phyloP scores from a whole-genome alignment of 2,888 invertebrate genomes.

The Ligdia adustata region DNA sequence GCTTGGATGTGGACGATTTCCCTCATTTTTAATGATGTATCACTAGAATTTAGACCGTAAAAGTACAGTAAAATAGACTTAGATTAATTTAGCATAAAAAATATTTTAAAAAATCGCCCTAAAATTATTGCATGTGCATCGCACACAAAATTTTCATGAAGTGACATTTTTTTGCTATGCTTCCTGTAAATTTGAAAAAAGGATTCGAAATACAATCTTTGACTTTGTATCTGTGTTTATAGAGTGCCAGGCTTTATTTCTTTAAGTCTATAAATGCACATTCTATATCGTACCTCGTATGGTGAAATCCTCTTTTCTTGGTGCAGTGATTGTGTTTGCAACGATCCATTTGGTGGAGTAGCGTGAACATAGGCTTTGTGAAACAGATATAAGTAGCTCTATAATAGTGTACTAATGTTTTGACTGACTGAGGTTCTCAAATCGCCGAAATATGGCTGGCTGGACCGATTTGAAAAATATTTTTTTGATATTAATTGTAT shows the following conservation, averaged over 20 bases:
- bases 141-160: slow-evolving; percentile 57
- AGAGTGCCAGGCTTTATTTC: slow-evolving; percentile 26
- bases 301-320: no score
- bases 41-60: slow-evolving; percentile 59
- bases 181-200: slow-evolving; percentile 43
- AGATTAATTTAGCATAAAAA: slow-evolving; percentile 53
- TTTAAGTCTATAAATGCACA: no score
- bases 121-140: slow-evolving; percentile 51
- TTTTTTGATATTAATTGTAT: no score
- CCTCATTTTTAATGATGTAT: slow-evolving; percentile 85
- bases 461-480: no score
- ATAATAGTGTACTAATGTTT: no score
- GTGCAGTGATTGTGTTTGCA: neutral
- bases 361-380: neutral
- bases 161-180: slow-evolving; percentile 44
- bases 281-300: no score
- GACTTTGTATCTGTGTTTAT: neutral
- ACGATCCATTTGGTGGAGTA: neutral
- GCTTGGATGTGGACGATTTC: slow-evolving; percentile 92
- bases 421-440: no score
- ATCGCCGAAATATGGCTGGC: no score
- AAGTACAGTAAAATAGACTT: slow-evolving; percentile 47
- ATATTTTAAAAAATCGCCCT: slow-evolving; percentile 40
- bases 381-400: no score
- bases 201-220: slow-evolving; percentile 34